Base-by-base conservation (phyloP, 2,797 vertebrate genomes). In the Pangasius mekongensis region DNA sequence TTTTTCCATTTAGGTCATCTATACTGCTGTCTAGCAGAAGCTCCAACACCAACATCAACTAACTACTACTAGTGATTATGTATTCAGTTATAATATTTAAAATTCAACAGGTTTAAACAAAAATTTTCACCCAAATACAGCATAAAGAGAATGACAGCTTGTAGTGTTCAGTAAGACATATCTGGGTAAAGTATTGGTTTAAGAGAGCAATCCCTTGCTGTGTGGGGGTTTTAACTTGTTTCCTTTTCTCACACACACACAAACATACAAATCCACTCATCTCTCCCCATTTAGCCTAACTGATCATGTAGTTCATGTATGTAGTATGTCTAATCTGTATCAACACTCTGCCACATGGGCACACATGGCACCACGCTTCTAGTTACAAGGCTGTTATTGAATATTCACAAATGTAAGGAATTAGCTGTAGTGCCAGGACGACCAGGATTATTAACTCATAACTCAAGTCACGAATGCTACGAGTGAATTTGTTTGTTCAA, bases 191-290 rank as follows among this genome's bases (percentile, higher is more conserved):
- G 10, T 60, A 33, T 6, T 67, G 24, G 2, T 88, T 84, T 69
- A 64, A 81, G 83, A 84, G 80, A 71, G 83, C 73, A 67, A 16
- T 86, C 54, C 58, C 33, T 74, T 85, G 80, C 47, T 76, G 54
- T 81, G 43, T 87, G 36, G 22, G 30, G 62, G 6, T 56, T 76
- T 78, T 76, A 49, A 30, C 18, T 77, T 33, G 33, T 54, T 16
- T 3, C 43, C 10, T 60, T 30, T 24, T 49, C 47, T 39, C 7
- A 24, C 87, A 30, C 84, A n/a, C 84, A 74, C 60, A 54, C 8
- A 80, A 9, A 58, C 52, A 58, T 24, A 49, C 30, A n/a, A 18
- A 82, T 27, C 7, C 77, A 82, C 33, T 39, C 78, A 77, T n/a
- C 27, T 77, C 73, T 49, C 71, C 54, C 39, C 49, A 85, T n/a